Evolutionary conservation across 2,113 vertebrate species (phyloP).

Genomic region (Upupa epops): DNA sequence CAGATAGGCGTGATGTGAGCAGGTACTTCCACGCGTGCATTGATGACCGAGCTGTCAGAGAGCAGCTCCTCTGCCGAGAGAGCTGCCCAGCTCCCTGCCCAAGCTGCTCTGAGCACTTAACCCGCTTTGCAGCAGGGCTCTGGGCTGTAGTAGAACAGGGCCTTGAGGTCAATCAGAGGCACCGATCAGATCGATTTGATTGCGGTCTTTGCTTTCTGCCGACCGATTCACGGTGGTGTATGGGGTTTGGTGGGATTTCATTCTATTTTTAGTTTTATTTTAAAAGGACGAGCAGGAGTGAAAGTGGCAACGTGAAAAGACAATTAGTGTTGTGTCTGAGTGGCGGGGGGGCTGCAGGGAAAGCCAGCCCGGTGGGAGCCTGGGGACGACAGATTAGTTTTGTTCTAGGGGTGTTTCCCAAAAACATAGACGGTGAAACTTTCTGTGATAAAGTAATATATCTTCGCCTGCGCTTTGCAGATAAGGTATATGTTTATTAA

Average conservation of each 20-base stretch:
- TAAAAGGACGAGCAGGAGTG: constrained; percentile 50
- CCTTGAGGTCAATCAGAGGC: constrained; percentile 46
- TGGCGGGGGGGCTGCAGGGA: constrained; percentile 22
- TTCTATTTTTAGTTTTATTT: not conserved
- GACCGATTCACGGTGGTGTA: not conserved
- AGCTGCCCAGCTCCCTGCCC: not conserved
- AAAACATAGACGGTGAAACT: constrained; percentile 71
- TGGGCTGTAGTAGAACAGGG: not conserved
- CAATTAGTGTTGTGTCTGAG: constrained; percentile 58
- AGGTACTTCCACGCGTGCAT: constrained; percentile 14
- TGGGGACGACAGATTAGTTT: constrained; percentile 77
- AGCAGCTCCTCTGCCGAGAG: not conserved
- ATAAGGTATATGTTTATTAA: constrained; percentile 77
- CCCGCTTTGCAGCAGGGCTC: not conserved
- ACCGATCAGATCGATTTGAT: not conserved
- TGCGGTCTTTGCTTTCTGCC: not conserved
- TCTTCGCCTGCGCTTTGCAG: constrained; percentile 70
- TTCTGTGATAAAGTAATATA: constrained; percentile 74
- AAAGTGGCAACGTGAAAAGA: constrained; percentile 60
- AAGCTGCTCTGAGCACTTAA: not conserved
- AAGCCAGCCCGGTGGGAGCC: constrained; percentile 63
- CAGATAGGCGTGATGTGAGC: not conserved
- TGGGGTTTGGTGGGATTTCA: not conserved
- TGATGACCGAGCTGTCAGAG: not conserved
- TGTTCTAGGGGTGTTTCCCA: constrained; percentile 74